Percentiles rank a stretch among this genome's conserved stretches.
These are phyloP conservation scores for Mnemiopsis leidyi DNA, from an alignment of 37 sponge, comb jelly and placozoan genomes.

Conservation along the genomic window DNA sequence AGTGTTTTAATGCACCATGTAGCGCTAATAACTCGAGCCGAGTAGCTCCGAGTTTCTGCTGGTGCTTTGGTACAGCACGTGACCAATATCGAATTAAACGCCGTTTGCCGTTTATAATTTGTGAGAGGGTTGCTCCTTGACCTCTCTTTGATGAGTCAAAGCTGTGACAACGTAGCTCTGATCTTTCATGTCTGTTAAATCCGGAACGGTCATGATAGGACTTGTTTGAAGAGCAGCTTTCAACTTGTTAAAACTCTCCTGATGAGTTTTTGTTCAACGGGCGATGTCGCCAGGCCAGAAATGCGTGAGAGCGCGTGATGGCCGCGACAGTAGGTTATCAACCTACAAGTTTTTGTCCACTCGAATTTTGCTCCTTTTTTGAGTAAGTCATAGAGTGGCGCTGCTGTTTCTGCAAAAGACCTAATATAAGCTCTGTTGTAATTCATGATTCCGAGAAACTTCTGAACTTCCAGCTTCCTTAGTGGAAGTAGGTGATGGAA, in stretches of 20 bases:
- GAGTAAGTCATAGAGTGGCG: conserved; percentile 48
- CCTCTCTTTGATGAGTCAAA: conserved; percentile 42
- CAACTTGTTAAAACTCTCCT: not conserved
- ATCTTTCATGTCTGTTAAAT: not conserved
- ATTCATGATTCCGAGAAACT: conserved; percentile 48
- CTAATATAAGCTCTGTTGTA: not conserved
- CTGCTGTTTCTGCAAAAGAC: not conserved
- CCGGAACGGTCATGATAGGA: conserved; percentile 2
- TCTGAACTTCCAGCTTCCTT: conserved; percentile 35
- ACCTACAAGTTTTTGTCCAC: no score
- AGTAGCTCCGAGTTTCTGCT: conserved; percentile 21
- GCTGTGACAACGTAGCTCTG: conserved; percentile 7
- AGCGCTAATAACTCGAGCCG: conserved; percentile 27
- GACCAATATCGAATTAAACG: conserved; percentile 16
- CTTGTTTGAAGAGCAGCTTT: not conserved
- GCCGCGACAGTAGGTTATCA: no score
- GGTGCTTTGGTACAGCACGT: conserved; percentile 18
- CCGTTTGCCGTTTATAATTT: not conserved
- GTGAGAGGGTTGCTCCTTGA: conserved; percentile 32
- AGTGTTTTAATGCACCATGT: conserved; percentile 30
- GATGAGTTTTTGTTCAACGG: no score
- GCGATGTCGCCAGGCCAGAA: no score
- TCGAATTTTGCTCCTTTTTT: not conserved
- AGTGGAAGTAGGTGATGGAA: conserved; percentile 7
- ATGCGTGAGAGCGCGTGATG: no score